Conservation (phyloP, 23 tunicate species). For the Aplidium turbinatum region DNA sequence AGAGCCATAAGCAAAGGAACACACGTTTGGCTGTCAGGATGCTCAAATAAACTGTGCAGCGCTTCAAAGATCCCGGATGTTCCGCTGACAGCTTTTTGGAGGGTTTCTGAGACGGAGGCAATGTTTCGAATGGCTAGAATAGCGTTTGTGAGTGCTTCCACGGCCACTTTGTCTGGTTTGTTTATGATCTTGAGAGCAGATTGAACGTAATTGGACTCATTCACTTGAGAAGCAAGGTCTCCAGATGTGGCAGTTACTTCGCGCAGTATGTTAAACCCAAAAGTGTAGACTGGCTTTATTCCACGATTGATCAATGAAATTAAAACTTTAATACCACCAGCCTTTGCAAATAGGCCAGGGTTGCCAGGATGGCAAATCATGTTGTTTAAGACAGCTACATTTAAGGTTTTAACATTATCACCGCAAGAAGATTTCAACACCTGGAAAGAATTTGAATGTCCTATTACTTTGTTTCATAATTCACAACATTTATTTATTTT, state of each 20-base stretch:
- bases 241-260: conserved; percentile 33
- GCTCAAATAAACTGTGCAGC: conserved; percentile 46
- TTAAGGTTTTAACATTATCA: conserved; percentile 37
- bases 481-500: too few relatives aligned
- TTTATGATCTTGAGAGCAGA: conserved; percentile 47
- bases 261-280: conserved; percentile 41
- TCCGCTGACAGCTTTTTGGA: conserved; percentile 54
- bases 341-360: conserved; percentile 47
- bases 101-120: conserved; percentile 25
- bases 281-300: conserved; percentile 33
- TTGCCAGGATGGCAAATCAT: conserved; percentile 35
- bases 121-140: conserved; percentile 46
- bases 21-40: conserved; percentile 56
- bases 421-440: conserved; percentile 60
- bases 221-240: conserved; percentile 51
- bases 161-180: conserved; percentile 60
- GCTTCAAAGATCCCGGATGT: conserved; percentile 51
- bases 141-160: conserved; percentile 39
- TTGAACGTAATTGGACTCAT: conserved; percentile 51
- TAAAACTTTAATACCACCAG: conserved; percentile 61
- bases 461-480: too few relatives aligned
- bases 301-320: conserved; percentile 31
- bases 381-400: conserved; percentile 52
- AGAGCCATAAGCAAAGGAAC: conserved; percentile 51
- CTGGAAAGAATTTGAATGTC: too few relatives aligned